phyloP scores from a whole-genome alignment of 2,113 vertebrate species.

The Syngnathus floridae region DNA sequence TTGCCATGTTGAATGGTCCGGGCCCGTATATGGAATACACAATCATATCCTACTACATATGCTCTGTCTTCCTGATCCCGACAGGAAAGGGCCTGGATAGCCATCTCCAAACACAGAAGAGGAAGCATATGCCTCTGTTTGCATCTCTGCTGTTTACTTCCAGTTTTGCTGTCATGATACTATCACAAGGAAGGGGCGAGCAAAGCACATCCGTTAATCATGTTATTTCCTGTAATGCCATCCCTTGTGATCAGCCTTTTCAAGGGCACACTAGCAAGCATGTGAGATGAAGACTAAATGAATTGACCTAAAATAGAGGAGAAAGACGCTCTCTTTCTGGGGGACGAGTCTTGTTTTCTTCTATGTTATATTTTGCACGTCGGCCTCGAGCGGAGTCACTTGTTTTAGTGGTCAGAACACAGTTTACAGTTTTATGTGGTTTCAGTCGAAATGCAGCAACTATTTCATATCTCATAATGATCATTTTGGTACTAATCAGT shows the following conservation, averaged over 20 bases:
- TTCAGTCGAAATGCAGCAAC: not conserved
- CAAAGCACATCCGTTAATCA: slow-evolving; percentile 24
- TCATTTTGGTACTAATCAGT: too few species aligned
- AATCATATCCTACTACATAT: slow-evolving; percentile 57
- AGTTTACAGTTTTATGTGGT: not conserved
- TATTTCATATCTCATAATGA: too few species aligned
- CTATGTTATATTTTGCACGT: slow-evolving; percentile 3
- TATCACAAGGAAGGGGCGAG: slow-evolving; percentile 9
- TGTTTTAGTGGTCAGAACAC: not conserved
- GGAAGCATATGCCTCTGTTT: slow-evolving; percentile 22
- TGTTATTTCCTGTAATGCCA: slow-evolving; percentile 12
- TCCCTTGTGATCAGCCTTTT: slow-evolving; percentile 32
- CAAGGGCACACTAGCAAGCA: slow-evolving; percentile 16
- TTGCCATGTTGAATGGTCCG: slow-evolving; percentile 51
- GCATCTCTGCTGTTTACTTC: slow-evolving; percentile 8
- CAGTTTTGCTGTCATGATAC: slow-evolving; percentile 8
- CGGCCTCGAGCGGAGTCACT: not conserved
- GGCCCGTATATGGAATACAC: slow-evolving; percentile 37
- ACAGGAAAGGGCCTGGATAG: slow-evolving; percentile 61
- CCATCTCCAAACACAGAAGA: slow-evolving; percentile 54
- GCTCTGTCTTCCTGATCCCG: slow-evolving; percentile 34
- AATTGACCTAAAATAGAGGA: slow-evolving; percentile 23
- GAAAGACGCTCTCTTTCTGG: slow-evolving; percentile 7
- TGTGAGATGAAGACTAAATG: slow-evolving; percentile 34
- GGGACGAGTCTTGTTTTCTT: slow-evolving; percentile 18